Percentiles rank a stretch among this genome's conserved stretches.
phyloP scores from a whole-genome alignment of 2,888 invertebrate species.

The Coenonympha arcania region DNA sequence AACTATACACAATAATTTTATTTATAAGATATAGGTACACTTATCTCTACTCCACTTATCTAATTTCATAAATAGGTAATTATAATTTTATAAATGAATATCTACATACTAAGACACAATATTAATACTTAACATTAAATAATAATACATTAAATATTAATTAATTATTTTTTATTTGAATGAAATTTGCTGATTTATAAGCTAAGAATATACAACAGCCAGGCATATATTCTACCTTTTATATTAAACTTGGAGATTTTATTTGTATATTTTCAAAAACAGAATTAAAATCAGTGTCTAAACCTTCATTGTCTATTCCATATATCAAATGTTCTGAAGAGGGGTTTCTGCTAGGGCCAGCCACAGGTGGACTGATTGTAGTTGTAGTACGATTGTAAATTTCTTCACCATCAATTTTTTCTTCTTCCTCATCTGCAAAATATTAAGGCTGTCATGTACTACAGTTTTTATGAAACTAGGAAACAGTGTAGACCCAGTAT shows the following conservation, averaged over 20 bases:
- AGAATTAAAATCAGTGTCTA: slow-evolving; percentile 77
- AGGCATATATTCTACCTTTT: neutral
- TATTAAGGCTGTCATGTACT: neutral
- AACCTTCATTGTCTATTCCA: slow-evolving; percentile 75
- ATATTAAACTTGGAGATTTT: slow-evolving; percentile 62
- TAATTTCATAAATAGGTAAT: too few relatives aligned
- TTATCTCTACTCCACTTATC: too few relatives aligned
- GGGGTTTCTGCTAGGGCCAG: slow-evolving; percentile 62
- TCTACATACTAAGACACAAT: neutral
- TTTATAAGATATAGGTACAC: too few relatives aligned
- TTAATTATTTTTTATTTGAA: too few relatives aligned
- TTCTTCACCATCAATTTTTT: slow-evolving; percentile 53
- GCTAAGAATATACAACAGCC: neutral
- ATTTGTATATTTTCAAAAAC: slow-evolving; percentile 77
- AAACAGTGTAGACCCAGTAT: too few relatives aligned
- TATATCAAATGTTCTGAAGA: slow-evolving; percentile 66
- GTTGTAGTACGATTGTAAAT: slow-evolving; percentile 68
- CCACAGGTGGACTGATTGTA: slow-evolving; percentile 46
- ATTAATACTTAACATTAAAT: neutral
- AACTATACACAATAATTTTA: too few relatives aligned
- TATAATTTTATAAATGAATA: neutral
- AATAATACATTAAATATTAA: too few relatives aligned
- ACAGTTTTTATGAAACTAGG: neutral
- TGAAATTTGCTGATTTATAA: neutral
- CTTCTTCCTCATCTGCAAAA: slow-evolving; percentile 66